A percentile compares a stretch with the other conserved stretches of the same genome.
Evolutionary conservation across 2,888 invertebrate species (phyloP).

Genomic region (Brachylomia viminalis): DNA sequence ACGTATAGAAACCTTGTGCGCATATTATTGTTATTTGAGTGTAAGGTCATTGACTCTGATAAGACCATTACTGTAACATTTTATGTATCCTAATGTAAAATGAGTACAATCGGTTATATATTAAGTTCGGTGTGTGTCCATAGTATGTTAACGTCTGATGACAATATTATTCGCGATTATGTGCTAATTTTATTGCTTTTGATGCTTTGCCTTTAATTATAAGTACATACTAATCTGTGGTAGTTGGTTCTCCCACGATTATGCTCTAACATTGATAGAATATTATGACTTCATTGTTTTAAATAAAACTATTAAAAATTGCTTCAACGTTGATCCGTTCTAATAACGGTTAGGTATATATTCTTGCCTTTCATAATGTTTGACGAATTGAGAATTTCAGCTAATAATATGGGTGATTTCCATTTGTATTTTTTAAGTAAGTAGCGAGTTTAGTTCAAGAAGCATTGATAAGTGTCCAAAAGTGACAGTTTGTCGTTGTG

Average conservation of each 20-base stretch:
- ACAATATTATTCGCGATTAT: constrained; percentile 34
- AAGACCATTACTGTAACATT: constrained; percentile 54
- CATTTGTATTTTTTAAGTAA: background rate
- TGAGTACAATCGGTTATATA: constrained; percentile 37
- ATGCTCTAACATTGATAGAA: constrained; percentile 13
- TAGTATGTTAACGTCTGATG: constrained; percentile 25
- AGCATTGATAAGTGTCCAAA: background rate
- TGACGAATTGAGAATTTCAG: background rate
- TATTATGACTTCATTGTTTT: background rate
- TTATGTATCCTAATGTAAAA: constrained; percentile 49
- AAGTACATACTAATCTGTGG: constrained; percentile 15
- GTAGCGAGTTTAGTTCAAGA: background rate
- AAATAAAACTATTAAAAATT: background rate
- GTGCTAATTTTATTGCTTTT: constrained; percentile 48
- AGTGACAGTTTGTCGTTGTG: background rate
- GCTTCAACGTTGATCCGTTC: background rate
- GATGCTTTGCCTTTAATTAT: constrained; percentile 22
- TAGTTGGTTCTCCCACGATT: constrained; percentile 9
- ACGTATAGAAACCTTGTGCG: constrained; percentile 42
- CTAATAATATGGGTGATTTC: too few species aligned
- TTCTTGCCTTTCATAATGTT: constrained; percentile 1
- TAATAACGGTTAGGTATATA: background rate
- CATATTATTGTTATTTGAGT: constrained; percentile 56
- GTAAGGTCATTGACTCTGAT: constrained; percentile 63
- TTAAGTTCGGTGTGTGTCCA: constrained; percentile 8